These are phyloP conservation scores for Meleagris gallopavo DNA, from an alignment of 2,113 vertebrate genomes.

Conservation along the genomic window DNA sequence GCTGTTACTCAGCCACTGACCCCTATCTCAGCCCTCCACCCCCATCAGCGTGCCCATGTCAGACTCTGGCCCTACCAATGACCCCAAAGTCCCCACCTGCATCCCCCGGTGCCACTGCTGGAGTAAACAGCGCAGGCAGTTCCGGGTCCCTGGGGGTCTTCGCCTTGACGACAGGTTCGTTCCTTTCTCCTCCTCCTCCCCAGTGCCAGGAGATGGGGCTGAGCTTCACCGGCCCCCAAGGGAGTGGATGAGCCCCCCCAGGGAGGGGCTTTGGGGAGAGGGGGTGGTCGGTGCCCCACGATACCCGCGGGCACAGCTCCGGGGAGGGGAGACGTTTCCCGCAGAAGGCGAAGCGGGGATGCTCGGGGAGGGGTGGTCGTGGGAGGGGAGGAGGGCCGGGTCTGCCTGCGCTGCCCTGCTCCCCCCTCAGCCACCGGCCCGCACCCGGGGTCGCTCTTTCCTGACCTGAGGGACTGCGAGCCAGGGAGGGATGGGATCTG, in stretches of 20 bases:
- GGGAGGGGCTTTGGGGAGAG: not conserved
- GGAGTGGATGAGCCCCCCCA: not conserved
- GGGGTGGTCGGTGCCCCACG: not conserved
- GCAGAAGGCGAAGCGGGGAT: not conserved
- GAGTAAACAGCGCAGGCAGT: not conserved
- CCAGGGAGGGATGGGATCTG: constrained; percentile 61
- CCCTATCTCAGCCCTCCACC: not conserved
- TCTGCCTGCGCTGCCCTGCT: not conserved
- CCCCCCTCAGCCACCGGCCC: not conserved
- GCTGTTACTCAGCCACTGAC: not conserved
- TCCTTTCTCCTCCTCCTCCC: not conserved
- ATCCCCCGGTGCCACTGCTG: not conserved
- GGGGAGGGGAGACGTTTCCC: not conserved
- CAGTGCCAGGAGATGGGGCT: not conserved
- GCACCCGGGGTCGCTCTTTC: not conserved
- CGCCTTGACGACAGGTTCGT: not conserved
- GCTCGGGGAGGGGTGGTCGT: not conserved
- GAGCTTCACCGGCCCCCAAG: not conserved
- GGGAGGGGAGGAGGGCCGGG: not conserved
- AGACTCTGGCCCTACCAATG: not conserved
- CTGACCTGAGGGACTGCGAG: constrained; percentile 45
- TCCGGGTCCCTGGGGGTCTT: not conserved
- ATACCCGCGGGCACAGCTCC: not conserved
- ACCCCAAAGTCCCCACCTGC: not conserved
- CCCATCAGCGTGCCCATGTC: not conserved